Conservation (phyloP, 2,113 vertebrate species). For the Monopterus albus region DNA sequence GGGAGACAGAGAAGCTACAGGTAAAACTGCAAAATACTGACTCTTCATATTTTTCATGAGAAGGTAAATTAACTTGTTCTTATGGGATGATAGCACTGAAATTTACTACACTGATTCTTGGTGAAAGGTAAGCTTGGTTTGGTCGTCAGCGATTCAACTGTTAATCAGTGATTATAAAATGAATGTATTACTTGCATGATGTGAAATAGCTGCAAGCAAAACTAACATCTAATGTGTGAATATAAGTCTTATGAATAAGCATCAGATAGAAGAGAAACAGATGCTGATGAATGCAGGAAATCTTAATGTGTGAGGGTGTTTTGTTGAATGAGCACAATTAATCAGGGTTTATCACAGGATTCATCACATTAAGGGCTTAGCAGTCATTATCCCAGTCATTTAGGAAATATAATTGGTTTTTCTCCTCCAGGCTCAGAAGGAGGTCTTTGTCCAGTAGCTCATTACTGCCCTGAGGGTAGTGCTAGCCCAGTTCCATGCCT, state of each 20-base stretch:
- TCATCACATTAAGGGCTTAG: slow-evolving; percentile 47
- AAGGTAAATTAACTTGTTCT: too few relatives aligned
- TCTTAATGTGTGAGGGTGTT: slow-evolving; percentile 40
- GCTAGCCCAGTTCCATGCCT: slow-evolving; percentile 83
- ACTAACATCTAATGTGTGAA: slow-evolving; percentile 31
- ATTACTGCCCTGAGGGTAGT: slow-evolving; percentile 88
- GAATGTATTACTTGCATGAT: not conserved
- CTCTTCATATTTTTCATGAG: not conserved
- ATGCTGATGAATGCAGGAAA: slow-evolving; percentile 49
- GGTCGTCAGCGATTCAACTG: not conserved
- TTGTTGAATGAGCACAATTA: slow-evolving; percentile 55
- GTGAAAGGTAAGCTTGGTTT: not conserved
- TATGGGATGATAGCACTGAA: too few relatives aligned
- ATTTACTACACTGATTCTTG: not conserved
- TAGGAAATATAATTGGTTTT: slow-evolving; percentile 43
- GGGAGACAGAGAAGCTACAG: slow-evolving; percentile 79
- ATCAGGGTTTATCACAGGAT: slow-evolving; percentile 42
- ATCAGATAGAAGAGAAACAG: slow-evolving; percentile 29
- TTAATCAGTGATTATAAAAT: not conserved
- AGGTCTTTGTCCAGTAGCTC: slow-evolving; percentile 86
- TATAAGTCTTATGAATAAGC: slow-evolving; percentile 21
- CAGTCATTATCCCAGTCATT: slow-evolving; percentile 50
- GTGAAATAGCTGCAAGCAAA: not conserved
- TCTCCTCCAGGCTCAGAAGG: slow-evolving; percentile 67
- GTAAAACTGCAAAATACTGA: slow-evolving; percentile 47